Evolutionary conservation across 2,888 invertebrate species (phyloP), one percentile per base, ranked within the genome.

Genomic region (Charanyca ferruginea): DNA sequence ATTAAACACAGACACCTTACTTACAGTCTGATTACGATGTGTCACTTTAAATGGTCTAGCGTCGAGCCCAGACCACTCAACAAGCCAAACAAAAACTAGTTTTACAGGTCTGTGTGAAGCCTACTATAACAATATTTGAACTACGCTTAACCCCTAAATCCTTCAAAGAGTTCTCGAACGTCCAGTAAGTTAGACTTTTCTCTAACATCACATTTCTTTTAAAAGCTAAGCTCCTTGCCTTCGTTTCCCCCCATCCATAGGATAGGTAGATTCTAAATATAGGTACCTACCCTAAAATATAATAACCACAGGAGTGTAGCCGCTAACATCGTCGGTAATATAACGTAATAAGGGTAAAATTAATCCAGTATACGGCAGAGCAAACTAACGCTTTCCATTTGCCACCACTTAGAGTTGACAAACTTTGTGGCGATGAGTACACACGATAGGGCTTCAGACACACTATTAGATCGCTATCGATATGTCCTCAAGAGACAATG

Each of bases 341-440:
- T 57, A 65, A 60, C 42, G 61, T 66, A 55, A 57, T 77, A 76
- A 58, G 63, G 66, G 32, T 60, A 53, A 79, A 62, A 69, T 68
- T 68, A 64, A 60, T 47, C 38, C 55, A 47, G 69, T 57, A 53
- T 73, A 41, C 57, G 49, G 58, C 54, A 52, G 48, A 42, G 52
- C 23, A 48, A 73, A 79, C 74, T 73, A 74, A 60, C 63, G 60
- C 49, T 75, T 69, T 63, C 65, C 79, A 77, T 79, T 77, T 75
- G 62, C 69, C 35, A 61, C 62, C 69, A 69, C 76, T 79, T 77
- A 79, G 67, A 61, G 77, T 61, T 63, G 35, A 67, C 79, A 74
- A 76, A 76, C 79, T 76, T 76, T 64, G 79, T 66, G 59, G 48
- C 47, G 55, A 74, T 68, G 61, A 74, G 55, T 59, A 51, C 66